phyloP scores from a whole-genome alignment of 2,113 vertebrate genomes.

The Apteryx mantelli region DNA sequence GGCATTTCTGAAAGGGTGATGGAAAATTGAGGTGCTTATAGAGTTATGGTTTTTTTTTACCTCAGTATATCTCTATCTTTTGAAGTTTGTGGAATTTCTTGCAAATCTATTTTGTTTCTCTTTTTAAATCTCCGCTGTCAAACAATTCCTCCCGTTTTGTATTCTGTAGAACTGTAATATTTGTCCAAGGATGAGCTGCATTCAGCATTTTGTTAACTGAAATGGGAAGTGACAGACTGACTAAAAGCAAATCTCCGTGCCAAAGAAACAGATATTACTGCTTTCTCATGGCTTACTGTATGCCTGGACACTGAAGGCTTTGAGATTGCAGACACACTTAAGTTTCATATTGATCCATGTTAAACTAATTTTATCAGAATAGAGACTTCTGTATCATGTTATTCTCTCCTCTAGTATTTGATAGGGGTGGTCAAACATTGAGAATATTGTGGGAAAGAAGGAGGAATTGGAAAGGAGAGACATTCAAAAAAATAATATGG shows the following conservation, averaged over 20 bases:
- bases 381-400: conserved; percentile 46
- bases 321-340: conserved; percentile 36
- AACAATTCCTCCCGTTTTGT: conserved; percentile 61
- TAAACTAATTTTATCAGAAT: conserved; percentile 79
- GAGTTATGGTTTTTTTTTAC: not conserved
- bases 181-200: conserved; percentile 78
- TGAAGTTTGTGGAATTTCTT: not conserved
- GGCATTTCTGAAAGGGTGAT: not conserved
- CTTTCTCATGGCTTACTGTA: conserved; percentile 72
- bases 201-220: conserved; percentile 82
- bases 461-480: not conserved
- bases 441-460: not conserved
- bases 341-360: conserved; percentile 77
- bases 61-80: not conserved
- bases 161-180: conserved; percentile 70
- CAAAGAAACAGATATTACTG: conserved; percentile 80
- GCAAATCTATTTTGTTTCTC: not conserved
- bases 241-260: conserved; percentile 83
- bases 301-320: conserved; percentile 60
- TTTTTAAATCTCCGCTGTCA: conserved; percentile 39
- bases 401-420: conserved; percentile 53
- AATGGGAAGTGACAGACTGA: conserved; percentile 92
- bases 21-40: not conserved
- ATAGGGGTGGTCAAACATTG: conserved; percentile 42
- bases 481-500: not conserved